phyloP scores from a whole-genome alignment of 92 coral and sea anemone genomes.

The Blastomussa wellsi region DNA sequence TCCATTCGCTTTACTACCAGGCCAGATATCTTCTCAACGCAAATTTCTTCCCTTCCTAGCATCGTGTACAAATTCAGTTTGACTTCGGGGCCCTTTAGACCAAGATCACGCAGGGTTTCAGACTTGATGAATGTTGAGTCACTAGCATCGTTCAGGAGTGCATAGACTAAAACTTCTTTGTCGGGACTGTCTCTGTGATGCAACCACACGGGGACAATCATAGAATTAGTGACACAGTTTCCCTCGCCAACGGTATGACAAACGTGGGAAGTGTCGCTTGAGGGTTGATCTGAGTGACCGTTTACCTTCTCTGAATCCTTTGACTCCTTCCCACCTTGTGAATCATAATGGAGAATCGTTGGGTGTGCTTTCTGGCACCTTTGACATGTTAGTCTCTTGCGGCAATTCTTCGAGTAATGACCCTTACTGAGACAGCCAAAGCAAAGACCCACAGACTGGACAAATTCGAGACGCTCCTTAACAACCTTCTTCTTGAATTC shows the following conservation, averaged over 20 bases:
- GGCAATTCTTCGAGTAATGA: conserved; percentile 23
- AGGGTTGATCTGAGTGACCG: background rate
- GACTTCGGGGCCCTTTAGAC: conserved; percentile 30
- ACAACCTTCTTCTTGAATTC: background rate
- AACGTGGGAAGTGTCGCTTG: background rate
- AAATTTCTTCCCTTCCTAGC: conserved; percentile 23
- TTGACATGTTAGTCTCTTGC: conserved; percentile 46
- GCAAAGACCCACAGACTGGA: no score
- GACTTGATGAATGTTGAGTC: conserved; percentile 49
- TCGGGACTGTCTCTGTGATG: conserved; percentile 25
- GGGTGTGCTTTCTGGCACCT: conserved; percentile 67
- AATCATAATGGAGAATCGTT: conserved; percentile 58
- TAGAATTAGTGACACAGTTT: conserved; percentile 14
- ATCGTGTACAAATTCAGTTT: conserved; percentile 41
- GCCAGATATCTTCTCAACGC: background rate
- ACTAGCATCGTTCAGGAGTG: conserved; percentile 51
- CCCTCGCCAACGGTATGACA: background rate
- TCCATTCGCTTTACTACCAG: conserved; percentile 20
- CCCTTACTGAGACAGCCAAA: conserved; percentile 35
- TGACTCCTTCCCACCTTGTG: conserved; percentile 23
- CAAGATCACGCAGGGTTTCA: conserved; percentile 12
- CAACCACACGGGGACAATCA: conserved; percentile 16
- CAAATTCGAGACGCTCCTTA: conserved; percentile 3
- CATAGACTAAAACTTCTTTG: conserved; percentile 29
- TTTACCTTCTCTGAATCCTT: background rate